Evolutionary conservation across 2,113 vertebrate species (phyloP), one percentile per base, ranked within the genome.

Genomic region (Micronycteris hirsuta): DNA sequence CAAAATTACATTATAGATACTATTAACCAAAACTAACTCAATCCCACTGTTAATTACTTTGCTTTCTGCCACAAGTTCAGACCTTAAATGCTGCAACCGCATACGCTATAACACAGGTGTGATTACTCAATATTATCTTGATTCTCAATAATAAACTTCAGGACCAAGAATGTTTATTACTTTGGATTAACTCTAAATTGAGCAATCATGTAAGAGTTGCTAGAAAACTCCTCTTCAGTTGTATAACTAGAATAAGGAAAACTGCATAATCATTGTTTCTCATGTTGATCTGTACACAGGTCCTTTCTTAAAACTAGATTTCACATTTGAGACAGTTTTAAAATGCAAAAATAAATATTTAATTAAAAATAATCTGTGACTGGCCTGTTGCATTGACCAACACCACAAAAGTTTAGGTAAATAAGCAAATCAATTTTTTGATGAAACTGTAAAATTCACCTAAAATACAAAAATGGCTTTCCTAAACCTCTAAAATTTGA

Each of bases 91-190:
- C 68, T 56, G n/a, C 52, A 90, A 89, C 63, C 28, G 65, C 22
- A 16, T 47, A 87, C 87, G 68, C 76, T 76, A 22, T 74, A 87
- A 95, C 33, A 94, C 56, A 89, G 67, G 61, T 96, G 15, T 78
- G 82, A 91, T 97, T 95, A 86, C 88, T 89, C 89, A 94, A 84
- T 80, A 80, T 86, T 68, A 90, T 68, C 78, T 91, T 93, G n/a
- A n/a, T n/a, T 96, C 92, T 96, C 93, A 95, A 87, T 85, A 94
- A 88, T 86, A 95, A 95, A 91, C 71, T 76, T 94, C n/a, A 90
- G 74, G 49, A 96, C 20, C 52, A 70, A 94, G 65, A 95, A 80
- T 80, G 65, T 82, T 82, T 93, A 56, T 80, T 92, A 43, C 45
- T 86, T 94, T 86, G 16, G 68, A 93, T 92, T 90, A 96, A 85